Conservation (phyloP, 1,140 invertebrate species). For the Theocolax elegans region DNA sequence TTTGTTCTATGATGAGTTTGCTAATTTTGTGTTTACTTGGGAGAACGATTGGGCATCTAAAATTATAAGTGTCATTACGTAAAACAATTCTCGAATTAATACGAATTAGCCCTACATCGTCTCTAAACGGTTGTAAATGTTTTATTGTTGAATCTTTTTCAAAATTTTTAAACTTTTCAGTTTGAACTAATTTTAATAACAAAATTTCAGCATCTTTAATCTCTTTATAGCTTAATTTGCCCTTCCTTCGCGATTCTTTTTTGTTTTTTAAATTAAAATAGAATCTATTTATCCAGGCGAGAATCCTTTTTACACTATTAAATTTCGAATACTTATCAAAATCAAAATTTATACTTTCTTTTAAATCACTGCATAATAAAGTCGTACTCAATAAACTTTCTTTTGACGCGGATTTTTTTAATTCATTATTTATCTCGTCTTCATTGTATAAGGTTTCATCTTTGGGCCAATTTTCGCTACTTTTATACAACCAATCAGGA, state of each 20-base stretch:
- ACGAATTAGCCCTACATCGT: background rate
- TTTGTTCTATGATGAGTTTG: background rate
- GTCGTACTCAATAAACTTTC: background rate
- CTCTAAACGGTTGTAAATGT: background rate
- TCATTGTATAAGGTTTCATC: background rate
- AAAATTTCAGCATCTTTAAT: background rate
- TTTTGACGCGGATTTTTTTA: too few relatives aligned
- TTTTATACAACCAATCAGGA: too few relatives aligned
- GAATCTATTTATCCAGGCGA: background rate
- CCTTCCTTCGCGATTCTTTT: background rate
- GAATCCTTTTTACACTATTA: background rate
- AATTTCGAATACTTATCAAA: background rate
- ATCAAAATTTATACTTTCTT: too few relatives aligned
- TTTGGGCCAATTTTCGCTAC: too few relatives aligned
- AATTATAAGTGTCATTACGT: background rate
- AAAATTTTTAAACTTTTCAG: background rate
- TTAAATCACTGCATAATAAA: background rate
- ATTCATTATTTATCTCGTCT: too few relatives aligned
- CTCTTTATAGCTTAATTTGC: background rate
- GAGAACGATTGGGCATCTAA: background rate
- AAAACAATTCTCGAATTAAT: too few relatives aligned
- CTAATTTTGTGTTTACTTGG: background rate
- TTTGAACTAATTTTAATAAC: background rate
- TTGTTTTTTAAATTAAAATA: background rate
- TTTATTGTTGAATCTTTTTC: too few relatives aligned